Conservation (phyloP, 2,113 vertebrate species). For the Butastur rufipennis region DNA sequence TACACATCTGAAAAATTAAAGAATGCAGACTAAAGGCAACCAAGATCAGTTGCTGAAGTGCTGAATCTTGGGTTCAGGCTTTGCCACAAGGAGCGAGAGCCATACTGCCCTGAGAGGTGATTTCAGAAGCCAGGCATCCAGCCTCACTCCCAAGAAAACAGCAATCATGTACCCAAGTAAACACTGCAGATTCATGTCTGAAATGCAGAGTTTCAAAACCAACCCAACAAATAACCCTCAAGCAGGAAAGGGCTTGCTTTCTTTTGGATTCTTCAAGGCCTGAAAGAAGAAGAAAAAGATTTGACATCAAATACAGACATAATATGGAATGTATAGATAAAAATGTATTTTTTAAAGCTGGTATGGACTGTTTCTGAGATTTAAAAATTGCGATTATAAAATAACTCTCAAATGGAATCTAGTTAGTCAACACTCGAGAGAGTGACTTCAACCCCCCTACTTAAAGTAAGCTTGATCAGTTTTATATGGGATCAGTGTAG, state of each 20-base stretch:
- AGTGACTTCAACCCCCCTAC: not conserved
- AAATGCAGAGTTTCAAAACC: not conserved
- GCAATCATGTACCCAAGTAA: not conserved
- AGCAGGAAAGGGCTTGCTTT: not conserved
- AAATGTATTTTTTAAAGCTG: not conserved
- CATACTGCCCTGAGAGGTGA: not conserved
- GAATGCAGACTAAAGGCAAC: not conserved
- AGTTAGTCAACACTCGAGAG: not conserved
- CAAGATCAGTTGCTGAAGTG: not conserved
- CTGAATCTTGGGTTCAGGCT: not conserved
- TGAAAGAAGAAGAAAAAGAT: not conserved
- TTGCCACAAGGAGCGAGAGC: not conserved
- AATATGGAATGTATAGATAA: not conserved
- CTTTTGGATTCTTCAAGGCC: not conserved
- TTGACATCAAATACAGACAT: not conserved
- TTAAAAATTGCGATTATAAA: not conserved
- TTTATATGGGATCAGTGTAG: not conserved
- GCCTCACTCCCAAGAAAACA: not conserved
- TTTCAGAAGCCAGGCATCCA: not conserved
- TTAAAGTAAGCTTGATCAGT: not conserved
- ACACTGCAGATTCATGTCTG: not conserved
- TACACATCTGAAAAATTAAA: not conserved
- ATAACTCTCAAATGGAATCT: not conserved
- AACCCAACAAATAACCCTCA: not conserved
- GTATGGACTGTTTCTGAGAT: not conserved